Percentiles rank a stretch among this genome's conserved stretches.
Evolutionary conservation across 2,797 vertebrate species (phyloP).

Genomic region (Tarsius wallacei): DNA sequence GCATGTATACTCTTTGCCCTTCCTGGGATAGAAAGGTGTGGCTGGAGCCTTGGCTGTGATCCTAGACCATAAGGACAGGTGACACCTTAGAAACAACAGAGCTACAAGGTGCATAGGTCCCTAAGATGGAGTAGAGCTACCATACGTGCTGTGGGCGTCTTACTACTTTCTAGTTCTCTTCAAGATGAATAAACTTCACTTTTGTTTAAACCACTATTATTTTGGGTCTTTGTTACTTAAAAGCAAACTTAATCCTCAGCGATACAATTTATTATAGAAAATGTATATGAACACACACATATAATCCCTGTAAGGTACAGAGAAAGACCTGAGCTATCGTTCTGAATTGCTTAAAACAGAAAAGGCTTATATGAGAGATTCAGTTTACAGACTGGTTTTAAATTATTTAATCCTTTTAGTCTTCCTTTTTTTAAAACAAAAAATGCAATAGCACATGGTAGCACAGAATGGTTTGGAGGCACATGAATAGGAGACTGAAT

Average conservation of each 20-base stretch:
- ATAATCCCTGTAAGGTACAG: background rate
- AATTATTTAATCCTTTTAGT: slow-evolving; percentile 32
- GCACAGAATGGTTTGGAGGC: background rate
- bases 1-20: background rate
- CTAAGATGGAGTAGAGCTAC: background rate
- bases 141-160: background rate
- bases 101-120: background rate
- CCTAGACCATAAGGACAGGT: background rate
- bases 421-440: background rate
- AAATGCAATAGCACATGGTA: background rate
- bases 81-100: background rate
- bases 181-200: slow-evolving; percentile 3
- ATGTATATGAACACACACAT: background rate
- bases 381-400: slow-evolving; percentile 20
- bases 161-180: background rate
- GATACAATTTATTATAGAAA: background rate
- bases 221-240: slow-evolving; percentile 52
- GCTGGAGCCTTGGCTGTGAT: background rate
- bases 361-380: slow-evolving; percentile 32
- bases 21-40: background rate
- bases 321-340: background rate
- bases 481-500: background rate
- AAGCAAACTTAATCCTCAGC: slow-evolving; percentile 34
- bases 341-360: slow-evolving; percentile 30
- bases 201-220: slow-evolving; percentile 32